These are phyloP conservation scores for Cryptoblepharus egeriae DNA, from an alignment of 2,797 vertebrate genomes.

Conservation along the genomic window DNA sequence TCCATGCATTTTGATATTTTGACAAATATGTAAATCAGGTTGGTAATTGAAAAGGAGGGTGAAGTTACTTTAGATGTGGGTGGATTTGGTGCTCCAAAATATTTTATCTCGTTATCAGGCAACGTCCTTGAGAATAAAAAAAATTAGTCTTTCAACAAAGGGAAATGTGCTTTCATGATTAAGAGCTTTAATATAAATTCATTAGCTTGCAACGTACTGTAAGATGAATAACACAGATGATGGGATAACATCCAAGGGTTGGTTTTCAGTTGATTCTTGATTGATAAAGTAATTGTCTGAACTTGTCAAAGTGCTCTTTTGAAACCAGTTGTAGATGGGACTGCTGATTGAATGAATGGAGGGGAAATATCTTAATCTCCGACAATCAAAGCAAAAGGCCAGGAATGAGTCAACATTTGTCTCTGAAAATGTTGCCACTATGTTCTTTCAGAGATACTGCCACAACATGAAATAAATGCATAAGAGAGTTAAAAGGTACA, in stretches of 20 bases:
- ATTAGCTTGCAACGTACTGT: not conserved
- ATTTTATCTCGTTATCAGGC: not conserved
- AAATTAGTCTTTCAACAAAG: not conserved
- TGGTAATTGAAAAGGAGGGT: not conserved
- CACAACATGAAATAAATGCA: not conserved
- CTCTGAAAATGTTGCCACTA: not conserved
- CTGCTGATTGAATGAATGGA: not conserved
- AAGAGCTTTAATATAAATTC: not conserved
- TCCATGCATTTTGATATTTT: no score
- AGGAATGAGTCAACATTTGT: not conserved
- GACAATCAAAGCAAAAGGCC: not conserved
- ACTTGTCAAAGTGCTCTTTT: not conserved
- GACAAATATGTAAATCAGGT: not conserved
- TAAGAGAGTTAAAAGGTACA: not conserved
- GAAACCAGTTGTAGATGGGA: not conserved
- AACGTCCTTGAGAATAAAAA: not conserved
- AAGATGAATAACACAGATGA: not conserved
- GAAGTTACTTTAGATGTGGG: not conserved
- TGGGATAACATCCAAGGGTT: not conserved
- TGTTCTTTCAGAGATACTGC: not conserved
- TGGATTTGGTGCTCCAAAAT: not conserved
- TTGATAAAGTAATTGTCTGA: not conserved
- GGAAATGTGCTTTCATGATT: not conserved
- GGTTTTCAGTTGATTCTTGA: not conserved
- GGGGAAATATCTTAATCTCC: not conserved